Evolutionary conservation across 2,888 invertebrate species (phyloP).

Genomic region (Drosophila prolongata): DNA sequence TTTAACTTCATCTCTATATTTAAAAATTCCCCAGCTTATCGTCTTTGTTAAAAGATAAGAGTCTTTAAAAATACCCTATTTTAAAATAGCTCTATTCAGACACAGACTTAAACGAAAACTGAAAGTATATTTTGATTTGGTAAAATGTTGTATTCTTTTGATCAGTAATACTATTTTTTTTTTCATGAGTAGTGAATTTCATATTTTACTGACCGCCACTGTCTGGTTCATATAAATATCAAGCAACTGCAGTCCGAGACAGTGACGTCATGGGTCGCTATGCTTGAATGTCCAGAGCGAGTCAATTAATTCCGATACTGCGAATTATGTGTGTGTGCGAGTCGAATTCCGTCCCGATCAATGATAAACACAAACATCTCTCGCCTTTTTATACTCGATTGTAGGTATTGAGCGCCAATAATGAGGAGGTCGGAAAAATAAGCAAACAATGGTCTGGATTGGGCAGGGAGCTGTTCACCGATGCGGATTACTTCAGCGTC

Average conservation of each 20-base stretch:
- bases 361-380: constrained; percentile 23
- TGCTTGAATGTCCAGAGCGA: constrained; percentile 45
- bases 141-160: no score
- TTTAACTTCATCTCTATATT: no score
- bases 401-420: constrained; percentile 90
- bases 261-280: constrained; percentile 57
- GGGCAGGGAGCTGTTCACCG: constrained; percentile 91
- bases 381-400: constrained; percentile 50
- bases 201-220: not conserved
- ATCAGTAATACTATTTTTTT: no score
- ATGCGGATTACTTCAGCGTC: constrained; percentile 93
- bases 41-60: no score
- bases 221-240: constrained; percentile 21
- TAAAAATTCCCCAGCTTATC: no score
- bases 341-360: constrained; percentile 15
- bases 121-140: no score
- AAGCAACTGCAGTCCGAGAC: constrained; percentile 13
- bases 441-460: constrained; percentile 94
- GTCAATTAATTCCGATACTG: constrained; percentile 45
- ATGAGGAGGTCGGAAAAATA: constrained; percentile 91
- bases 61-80: no score
- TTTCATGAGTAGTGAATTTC: no score
- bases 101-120: no score
- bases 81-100: no score
- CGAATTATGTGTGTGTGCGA: constrained; percentile 15